These are phyloP conservation scores for Vollenhovia emeryi DNA, from an alignment of 1,140 invertebrate species.

Conservation along the genomic window DNA sequence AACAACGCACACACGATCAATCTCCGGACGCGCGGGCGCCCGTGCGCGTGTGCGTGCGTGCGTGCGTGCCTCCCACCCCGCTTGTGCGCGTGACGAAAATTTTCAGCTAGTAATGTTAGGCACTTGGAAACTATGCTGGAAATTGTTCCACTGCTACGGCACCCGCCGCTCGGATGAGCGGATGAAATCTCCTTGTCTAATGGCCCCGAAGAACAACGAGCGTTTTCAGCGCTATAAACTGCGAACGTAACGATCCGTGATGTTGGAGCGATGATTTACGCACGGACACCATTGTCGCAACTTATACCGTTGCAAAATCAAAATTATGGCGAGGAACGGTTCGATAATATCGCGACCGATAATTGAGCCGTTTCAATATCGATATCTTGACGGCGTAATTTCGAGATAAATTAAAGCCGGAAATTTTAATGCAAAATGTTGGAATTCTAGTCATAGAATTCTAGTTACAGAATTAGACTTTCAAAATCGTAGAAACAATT, in stretches of 20 bases:
- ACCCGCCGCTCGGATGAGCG: constrained; percentile 35
- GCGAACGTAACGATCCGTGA: constrained; percentile 47
- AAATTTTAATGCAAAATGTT: background rate
- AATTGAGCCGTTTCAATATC: background rate
- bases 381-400: background rate
- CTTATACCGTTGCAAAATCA: background rate
- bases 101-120: constrained; percentile 51
- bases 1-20: constrained; percentile 74
- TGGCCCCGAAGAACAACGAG: constrained; percentile 46
- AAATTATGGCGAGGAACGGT: background rate
- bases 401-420: background rate
- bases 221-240: constrained; percentile 51
- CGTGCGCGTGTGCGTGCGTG: background rate
- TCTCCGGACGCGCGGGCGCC: constrained; percentile 30
- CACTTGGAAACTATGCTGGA: constrained; percentile 60
- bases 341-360: background rate
- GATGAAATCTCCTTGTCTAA: constrained; percentile 49
- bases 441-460: no score
- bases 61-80: background rate
- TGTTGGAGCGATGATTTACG: constrained; percentile 42
- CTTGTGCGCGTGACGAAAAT: constrained; percentile 45
- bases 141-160: constrained; percentile 36
- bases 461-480: background rate
- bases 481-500: background rate
- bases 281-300: background rate